A percentile compares a stretch with the other conserved stretches of the same genome.
phyloP scores from a whole-genome alignment of 2,888 invertebrate genomes.

The Heliconius ismenius region DNA sequence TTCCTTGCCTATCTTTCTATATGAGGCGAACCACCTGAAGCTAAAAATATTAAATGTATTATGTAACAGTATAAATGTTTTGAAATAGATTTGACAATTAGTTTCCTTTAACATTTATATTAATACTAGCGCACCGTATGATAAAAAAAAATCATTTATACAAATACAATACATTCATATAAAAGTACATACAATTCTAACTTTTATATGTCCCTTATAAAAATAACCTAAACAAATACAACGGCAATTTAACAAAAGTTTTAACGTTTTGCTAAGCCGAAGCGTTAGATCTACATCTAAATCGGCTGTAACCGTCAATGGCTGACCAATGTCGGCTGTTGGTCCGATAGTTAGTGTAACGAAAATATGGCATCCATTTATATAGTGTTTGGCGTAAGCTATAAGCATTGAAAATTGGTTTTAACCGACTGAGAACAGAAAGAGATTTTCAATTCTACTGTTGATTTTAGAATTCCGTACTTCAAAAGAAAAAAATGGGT shows the following conservation, averaged over 20 bases:
- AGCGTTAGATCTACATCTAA: slow-evolving; percentile 54
- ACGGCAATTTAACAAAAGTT: slow-evolving; percentile 48
- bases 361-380: slow-evolving; percentile 66
- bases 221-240: slow-evolving; percentile 48
- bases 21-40: no score
- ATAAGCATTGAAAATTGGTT: background rate
- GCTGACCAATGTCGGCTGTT: slow-evolving; percentile 56
- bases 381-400: slow-evolving; percentile 49
- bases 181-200: background rate
- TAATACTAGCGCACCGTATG: background rate
- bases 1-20: no score
- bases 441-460: no score
- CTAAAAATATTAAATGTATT: no score
- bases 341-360: slow-evolving; percentile 54
- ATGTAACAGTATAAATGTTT: background rate
- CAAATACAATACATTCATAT: background rate
- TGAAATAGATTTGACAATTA: background rate
- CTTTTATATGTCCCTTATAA: background rate
- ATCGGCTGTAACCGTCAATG: slow-evolving; percentile 52
- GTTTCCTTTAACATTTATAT: background rate
- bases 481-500: no score
- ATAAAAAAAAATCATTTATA: background rate
- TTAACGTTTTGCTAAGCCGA: slow-evolving; percentile 48
- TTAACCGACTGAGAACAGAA: no score
- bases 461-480: no score